Evolutionary conservation across 92 coral and sea anemone species (phyloP), one percentile per base, ranked within the genome.

Genomic region (Phenganax stokvisi): DNA sequence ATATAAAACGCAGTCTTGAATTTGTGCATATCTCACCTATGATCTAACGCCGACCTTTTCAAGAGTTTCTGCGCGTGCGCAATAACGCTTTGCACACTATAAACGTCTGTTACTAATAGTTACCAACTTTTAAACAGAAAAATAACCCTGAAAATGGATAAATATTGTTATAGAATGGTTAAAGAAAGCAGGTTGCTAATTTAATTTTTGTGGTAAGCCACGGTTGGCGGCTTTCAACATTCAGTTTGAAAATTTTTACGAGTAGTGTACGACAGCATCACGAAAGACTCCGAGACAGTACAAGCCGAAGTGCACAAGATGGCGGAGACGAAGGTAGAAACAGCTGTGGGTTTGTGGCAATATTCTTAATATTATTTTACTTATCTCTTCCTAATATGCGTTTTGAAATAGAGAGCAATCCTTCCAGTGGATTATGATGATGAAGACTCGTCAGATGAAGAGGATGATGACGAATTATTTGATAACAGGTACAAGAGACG

Each of bases 31-130:
- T 20, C 25, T 20, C 25, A 20, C 25, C 25, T 20, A 20, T 20
- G 25, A 20, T 20, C 25, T 20, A 20, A 20, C 25, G 25, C 25
- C 25, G 25, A 20, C 25, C 25, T 20, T 20, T 20, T 20, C 25
- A 20, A 20, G 25, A 20, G 25, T 88, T 90, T 89, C 91, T 85
- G 90, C 97, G 97, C 97, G 86, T 90, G 96, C 89, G 89, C 86
- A 37, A 37, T 37, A 2, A 37, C 47, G 47, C 47, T 5, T 37
- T 1, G 47, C 47, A 37, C 47, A 5, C 47, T 61, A 4, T 61
- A 17, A 61, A 8, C 25, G 67, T 8, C 47, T 37, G 47, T 37
- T 37, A 37, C 47, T 37, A 37, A 37, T 5, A 37, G 47, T 37
- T 37, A 37, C 47, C 47, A 37, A 37, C 2, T 7, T 64, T 64